Evolutionary conservation across 2,888 invertebrate genomes (phyloP).

Genomic region (Mimas tiliae): DNA sequence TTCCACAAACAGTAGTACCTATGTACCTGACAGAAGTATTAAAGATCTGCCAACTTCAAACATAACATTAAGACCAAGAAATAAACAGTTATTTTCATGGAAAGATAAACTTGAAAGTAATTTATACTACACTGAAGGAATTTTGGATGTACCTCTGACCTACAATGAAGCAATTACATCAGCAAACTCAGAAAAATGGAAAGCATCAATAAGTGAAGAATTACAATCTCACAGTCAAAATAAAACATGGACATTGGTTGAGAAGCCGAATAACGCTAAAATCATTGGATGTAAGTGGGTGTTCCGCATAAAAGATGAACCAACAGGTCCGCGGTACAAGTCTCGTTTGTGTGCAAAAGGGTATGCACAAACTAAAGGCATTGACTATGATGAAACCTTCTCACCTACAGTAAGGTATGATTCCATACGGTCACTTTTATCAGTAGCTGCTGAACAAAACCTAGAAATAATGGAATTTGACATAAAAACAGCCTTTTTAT

Average conservation of each 20-base stretch:
- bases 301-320: constrained; percentile 38
- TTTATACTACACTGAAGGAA: not conserved
- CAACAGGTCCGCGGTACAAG: constrained; percentile 27
- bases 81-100: constrained; percentile 34
- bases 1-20: not conserved
- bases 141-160: constrained; percentile 32
- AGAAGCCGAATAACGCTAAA: constrained; percentile 30
- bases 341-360: no score
- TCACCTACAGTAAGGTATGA: no score
- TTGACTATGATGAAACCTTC: no score
- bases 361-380: no score
- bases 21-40: no score
- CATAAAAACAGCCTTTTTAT: no score
- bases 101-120: constrained; percentile 35
- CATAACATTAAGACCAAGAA: constrained; percentile 38
- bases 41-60: not conserved
- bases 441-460: not conserved
- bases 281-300: constrained; percentile 43
- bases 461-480: not conserved
- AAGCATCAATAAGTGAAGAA: constrained; percentile 38
- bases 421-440: no score
- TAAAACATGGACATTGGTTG: constrained; percentile 37
- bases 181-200: constrained; percentile 34
- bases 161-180: constrained; percentile 41
- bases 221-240: constrained; percentile 37